These are phyloP conservation scores for Lampris megalopsis DNA, from an alignment of 2,113 vertebrate species.

Conservation along the genomic window DNA sequence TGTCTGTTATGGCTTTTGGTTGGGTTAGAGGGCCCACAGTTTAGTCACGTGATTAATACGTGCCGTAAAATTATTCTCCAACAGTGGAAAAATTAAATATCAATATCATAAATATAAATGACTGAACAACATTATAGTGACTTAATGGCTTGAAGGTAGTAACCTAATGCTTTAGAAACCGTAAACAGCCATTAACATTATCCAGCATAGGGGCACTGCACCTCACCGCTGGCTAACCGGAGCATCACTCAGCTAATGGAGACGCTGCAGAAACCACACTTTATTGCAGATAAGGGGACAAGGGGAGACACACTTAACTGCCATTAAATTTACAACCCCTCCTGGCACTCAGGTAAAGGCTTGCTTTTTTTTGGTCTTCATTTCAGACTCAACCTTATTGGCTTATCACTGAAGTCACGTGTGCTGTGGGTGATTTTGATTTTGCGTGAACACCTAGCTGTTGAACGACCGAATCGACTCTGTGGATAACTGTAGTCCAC, in stretches of 20 bases:
- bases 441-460: neutral
- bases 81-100: conserved; percentile 17
- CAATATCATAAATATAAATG: no score
- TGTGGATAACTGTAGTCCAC: no score
- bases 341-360: conserved; percentile 44
- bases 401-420: conserved; percentile 20
- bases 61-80: conserved; percentile 42
- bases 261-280: conserved; percentile 43
- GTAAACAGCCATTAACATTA: conserved; percentile 67
- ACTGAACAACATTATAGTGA: conserved; percentile 31
- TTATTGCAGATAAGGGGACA: conserved; percentile 50
- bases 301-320: conserved; percentile 57
- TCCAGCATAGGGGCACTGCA: conserved; percentile 37
- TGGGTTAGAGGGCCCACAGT: neutral
- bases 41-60: conserved; percentile 20
- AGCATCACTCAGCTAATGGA: conserved; percentile 67
- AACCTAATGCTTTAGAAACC: conserved; percentile 60
- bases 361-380: conserved; percentile 8
- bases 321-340: conserved; percentile 41
- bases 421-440: neutral
- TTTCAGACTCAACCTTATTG: conserved; percentile 1
- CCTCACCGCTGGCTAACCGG: conserved; percentile 13
- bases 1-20: no score
- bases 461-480: neutral
- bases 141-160: conserved; percentile 46